Evolutionary conservation across 2,797 vertebrate species (phyloP).

Genomic region (Lepidocolaptes lacrymiger): DNA sequence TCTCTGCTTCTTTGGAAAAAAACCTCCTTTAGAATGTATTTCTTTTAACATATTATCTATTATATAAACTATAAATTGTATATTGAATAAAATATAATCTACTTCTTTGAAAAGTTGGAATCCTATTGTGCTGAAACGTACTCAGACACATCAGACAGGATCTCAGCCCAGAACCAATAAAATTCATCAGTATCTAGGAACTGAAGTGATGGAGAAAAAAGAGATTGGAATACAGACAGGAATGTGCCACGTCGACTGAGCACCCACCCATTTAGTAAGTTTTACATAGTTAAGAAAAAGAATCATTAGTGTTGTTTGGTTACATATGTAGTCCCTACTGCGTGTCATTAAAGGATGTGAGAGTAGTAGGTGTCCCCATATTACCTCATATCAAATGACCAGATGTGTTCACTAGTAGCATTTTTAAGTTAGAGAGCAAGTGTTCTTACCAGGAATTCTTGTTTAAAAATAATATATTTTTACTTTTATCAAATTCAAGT

Average conservation of each 20-base stretch:
- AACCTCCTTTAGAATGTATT: not conserved
- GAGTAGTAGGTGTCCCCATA: not conserved
- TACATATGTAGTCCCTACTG: not conserved
- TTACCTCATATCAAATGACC: not conserved
- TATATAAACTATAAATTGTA: not conserved
- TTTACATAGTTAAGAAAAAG: not conserved
- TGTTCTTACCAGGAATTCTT: not conserved
- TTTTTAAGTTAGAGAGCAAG: not conserved
- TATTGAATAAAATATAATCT: not conserved
- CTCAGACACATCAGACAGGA: not conserved
- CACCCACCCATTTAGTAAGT: accelerated
- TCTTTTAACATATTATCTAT: not conserved
- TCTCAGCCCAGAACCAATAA: not conserved
- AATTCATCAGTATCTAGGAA: not conserved
- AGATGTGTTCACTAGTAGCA: not conserved
- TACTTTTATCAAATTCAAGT: not conserved
- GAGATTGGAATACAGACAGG: not conserved
- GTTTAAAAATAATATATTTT: not conserved
- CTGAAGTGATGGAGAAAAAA: not conserved
- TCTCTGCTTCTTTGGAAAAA: not conserved
- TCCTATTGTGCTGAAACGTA: not conserved
- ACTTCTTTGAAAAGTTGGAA: not conserved
- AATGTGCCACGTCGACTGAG: accelerated
- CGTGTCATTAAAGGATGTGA: not conserved
- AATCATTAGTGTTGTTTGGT: not conserved